phyloP scores from a whole-genome alignment of 1,140 invertebrate genomes.

The Cyclina sinensis region DNA sequence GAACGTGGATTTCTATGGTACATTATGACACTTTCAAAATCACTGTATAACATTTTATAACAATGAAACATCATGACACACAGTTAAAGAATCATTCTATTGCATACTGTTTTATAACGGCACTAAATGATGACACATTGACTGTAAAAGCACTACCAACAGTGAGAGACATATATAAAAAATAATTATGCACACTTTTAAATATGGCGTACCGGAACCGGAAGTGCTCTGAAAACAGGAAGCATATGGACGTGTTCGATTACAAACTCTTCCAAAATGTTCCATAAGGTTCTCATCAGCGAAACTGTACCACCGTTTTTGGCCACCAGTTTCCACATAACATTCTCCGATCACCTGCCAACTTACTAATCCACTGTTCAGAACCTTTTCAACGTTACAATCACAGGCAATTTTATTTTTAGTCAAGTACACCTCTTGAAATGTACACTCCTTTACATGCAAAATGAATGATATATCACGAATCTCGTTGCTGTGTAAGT shows the following conservation, averaged over 20 bases:
- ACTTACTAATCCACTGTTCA: slow-evolving; percentile 60
- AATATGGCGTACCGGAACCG: background rate
- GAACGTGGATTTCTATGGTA: too few relatives aligned
- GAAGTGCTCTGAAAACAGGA: slow-evolving; percentile 1
- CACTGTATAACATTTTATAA: too few relatives aligned
- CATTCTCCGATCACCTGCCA: slow-evolving; percentile 51
- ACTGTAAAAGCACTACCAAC: background rate
- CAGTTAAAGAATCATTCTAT: too few relatives aligned
- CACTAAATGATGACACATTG: background rate
- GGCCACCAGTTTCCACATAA: slow-evolving; percentile 16
- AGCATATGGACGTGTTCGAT: slow-evolving; percentile 20
- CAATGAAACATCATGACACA: too few relatives aligned
- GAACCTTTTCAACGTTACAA: slow-evolving; percentile 43
- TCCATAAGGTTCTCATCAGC: slow-evolving; percentile 1
- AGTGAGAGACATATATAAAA: background rate
- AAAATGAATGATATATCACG: slow-evolving; percentile 58
- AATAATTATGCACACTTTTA: slow-evolving; percentile 31
- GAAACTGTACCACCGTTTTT: slow-evolving; percentile 30
- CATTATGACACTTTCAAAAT: too few relatives aligned
- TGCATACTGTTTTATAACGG: too few relatives aligned
- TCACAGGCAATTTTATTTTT: slow-evolving; percentile 59
- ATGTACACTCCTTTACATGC: slow-evolving; percentile 44
- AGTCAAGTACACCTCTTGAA: slow-evolving; percentile 54
- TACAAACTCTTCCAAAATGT: slow-evolving; percentile 22
- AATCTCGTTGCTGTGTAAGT: slow-evolving; percentile 44